Base-by-base conservation (phyloP, 2,113 vertebrate genomes). In the Sinocyclocheilus anshuiensis region DNA sequence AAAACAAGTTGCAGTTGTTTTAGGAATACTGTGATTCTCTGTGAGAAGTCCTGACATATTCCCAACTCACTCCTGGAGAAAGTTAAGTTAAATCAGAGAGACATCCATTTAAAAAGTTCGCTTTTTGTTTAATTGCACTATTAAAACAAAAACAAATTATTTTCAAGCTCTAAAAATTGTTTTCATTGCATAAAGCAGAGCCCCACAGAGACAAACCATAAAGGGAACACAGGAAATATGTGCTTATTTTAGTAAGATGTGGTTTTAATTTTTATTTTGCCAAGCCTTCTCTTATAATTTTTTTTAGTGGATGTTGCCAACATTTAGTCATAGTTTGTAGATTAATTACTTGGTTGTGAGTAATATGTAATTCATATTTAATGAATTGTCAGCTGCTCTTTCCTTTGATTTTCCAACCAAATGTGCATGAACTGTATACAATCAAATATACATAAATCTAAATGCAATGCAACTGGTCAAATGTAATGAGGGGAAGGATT, bases 401-500 rank as follows among this genome's bases (percentile, higher is more conserved):
- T 63, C 13, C 22, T 42, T 9, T 8, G 15, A 36, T 18, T 8
- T 7, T 12, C 29, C 3, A 18, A 55, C 7, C 15, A 24, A 39
- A 15, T 22, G 50, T 74, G 2, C 33, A 63, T 7, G 3, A 42
- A n/a, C 20, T 42, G 8, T 59, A 2, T 6, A 48, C 48, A 50
- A 50, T 50, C 12, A 26, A 50, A 45, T 8, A 77, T 76, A 74
- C 42, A 76, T 50, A 74, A 81, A 84, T 65, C 69, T 81, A 22
- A 85, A 82, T 65, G 69, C 42, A 29, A 15, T 12, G 67, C 61
- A 57, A 69, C 9, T 42, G 74, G 59, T 83, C 13, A 65, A 74
- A 72, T 20, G 10, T n/a, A 36, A 61, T 13, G 84, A 80, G 50
- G 55, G 50, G 45, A 72, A 61, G 59, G 83, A 85, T 83, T 87